Evolutionary conservation across 2,888 invertebrate genomes (phyloP).

Genomic region (Lasioglossum leucozonium): DNA sequence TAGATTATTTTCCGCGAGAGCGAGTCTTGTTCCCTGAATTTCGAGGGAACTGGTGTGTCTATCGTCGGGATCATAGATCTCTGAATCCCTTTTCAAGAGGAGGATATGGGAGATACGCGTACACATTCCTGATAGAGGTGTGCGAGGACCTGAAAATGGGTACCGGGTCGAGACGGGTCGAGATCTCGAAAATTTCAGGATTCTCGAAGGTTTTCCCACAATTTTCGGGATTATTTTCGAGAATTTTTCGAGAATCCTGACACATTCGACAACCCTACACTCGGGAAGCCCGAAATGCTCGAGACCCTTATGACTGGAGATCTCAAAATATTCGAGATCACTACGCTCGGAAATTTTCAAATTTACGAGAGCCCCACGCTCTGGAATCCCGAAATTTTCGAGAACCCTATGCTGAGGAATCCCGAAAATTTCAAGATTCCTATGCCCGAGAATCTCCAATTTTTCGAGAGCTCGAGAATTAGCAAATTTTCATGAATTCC

Average conservation of each 20-base stretch:
- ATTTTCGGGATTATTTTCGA: neutral
- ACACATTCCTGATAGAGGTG: constrained; percentile 56
- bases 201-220: neutral
- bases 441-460: neutral
- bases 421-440: neutral
- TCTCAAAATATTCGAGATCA: neutral
- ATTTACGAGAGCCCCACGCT: neutral
- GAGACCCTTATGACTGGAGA: neutral
- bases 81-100: constrained; percentile 39
- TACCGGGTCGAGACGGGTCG: neutral
- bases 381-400: neutral
- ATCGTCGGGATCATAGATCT: constrained; percentile 67
- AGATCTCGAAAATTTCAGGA: neutral
- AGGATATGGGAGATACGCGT: constrained; percentile 12
- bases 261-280: neutral
- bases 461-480: neutral
- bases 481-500: neutral
- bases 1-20: constrained; percentile 28
- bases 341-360: neutral
- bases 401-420: neutral
- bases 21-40: neutral
- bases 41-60: constrained; percentile 47
- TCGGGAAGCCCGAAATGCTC: neutral
- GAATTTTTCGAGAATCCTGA: neutral
- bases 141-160: neutral